Conservation (phyloP, 2,797 vertebrate genomes). For the Sparus aurata region DNA sequence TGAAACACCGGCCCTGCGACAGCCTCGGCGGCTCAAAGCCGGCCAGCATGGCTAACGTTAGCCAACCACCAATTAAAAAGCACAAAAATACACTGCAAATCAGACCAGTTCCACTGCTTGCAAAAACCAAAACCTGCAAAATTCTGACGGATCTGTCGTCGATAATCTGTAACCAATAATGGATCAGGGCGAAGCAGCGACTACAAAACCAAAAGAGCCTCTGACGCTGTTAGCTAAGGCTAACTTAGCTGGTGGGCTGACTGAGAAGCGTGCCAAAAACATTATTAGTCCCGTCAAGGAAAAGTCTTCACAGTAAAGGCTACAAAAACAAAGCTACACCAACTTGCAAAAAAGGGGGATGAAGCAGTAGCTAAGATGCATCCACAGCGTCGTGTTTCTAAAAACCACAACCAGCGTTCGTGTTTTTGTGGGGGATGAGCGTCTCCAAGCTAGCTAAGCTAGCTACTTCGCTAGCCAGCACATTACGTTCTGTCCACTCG, state of each 20-base stretch:
- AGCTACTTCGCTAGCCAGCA: constrained; percentile 72
- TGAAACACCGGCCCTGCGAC: constrained; percentile 63
- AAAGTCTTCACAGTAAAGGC: constrained; percentile 64
- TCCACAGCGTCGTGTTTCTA: constrained; percentile 66
- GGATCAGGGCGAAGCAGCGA: constrained; percentile 39
- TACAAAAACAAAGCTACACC: constrained; percentile 70
- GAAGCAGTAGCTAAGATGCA: constrained; percentile 58
- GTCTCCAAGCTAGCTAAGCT: constrained; percentile 61
- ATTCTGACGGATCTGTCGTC: constrained; percentile 11
- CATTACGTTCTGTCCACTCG: constrained; percentile 71
- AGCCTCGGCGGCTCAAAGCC: constrained; percentile 46
- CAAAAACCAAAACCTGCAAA: constrained; percentile 71
- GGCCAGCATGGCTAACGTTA: constrained; percentile 65
- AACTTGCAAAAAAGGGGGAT: constrained; percentile 59
- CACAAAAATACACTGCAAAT: constrained; percentile 55
- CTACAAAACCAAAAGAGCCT: constrained; percentile 44
- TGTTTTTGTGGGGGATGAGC: constrained; percentile 39
- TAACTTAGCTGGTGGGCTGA: constrained; percentile 55
- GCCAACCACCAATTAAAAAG: constrained; percentile 59
- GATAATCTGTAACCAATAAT: constrained; percentile 30
- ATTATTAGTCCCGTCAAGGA: constrained; percentile 63
- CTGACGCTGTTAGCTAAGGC: constrained; percentile 47
- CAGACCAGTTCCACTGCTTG: constrained; percentile 55
- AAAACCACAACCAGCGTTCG: constrained; percentile 63
- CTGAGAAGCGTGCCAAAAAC: constrained; percentile 70